Conservation (phyloP, 2,888 invertebrate genomes). For the Agrotis puta region DNA sequence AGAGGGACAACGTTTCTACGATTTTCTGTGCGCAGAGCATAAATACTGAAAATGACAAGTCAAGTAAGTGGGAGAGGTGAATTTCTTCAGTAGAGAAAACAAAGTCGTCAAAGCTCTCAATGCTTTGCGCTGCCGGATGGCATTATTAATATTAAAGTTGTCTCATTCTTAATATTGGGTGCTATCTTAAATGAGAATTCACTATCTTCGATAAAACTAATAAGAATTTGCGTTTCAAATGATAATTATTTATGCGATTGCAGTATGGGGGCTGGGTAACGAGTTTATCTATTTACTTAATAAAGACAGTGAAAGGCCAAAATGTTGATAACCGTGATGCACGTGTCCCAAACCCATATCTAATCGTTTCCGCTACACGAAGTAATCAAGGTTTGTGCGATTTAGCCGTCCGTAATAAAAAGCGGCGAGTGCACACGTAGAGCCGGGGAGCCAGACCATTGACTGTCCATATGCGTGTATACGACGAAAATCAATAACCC, state of each 20-base stretch:
- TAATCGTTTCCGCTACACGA: slow-evolving; percentile 23
- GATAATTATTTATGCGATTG: slow-evolving; percentile 2
- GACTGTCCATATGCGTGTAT: slow-evolving; percentile 9
- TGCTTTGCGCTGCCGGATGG: no score
- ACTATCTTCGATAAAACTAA: slow-evolving; percentile 18
- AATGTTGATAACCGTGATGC: slow-evolving; percentile 22
- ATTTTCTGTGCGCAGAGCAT: no score
- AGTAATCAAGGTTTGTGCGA: slow-evolving; percentile 18
- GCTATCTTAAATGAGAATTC: slow-evolving; percentile 22
- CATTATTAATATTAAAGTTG: neutral
- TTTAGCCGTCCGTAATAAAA: neutral
- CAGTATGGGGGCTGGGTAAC: neutral
- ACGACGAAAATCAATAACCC: slow-evolving; percentile 23
- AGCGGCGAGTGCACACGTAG: neutral
- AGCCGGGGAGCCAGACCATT: neutral
- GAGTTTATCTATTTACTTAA: slow-evolving; percentile 19
- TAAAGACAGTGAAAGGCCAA: slow-evolving; percentile 21
- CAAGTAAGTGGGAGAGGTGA: no score
- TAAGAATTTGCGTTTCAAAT: neutral
- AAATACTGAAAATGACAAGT: no score
- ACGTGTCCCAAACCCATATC: slow-evolving; percentile 21
- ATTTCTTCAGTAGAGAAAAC: no score
- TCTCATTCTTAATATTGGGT: neutral
- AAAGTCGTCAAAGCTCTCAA: no score
- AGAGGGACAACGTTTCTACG: no score